phyloP scores from a whole-genome alignment of 2,888 invertebrate genomes.

The Drosophila setosimentum region DNA sequence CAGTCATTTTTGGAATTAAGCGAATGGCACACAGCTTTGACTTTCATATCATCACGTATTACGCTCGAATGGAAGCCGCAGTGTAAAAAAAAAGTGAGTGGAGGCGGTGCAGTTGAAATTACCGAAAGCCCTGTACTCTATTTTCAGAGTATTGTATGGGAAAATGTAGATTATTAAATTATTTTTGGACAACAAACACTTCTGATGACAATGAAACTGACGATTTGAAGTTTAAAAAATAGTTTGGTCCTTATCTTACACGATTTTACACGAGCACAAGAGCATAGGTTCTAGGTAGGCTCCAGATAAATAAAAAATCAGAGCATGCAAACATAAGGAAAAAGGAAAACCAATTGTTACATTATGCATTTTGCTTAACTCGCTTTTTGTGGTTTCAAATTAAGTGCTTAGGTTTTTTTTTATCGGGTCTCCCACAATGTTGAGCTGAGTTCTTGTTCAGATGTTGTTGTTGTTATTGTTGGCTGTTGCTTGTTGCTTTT shows the following conservation, averaged over 20 bases:
- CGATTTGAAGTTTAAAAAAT: neutral
- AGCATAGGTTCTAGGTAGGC: too few species aligned
- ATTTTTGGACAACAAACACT: neutral
- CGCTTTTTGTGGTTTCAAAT: conserved; percentile 57
- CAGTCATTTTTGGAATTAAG: neutral
- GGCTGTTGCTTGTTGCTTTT: neutral
- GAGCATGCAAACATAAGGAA: neutral
- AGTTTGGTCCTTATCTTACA: too few species aligned
- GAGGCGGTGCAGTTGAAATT: too few species aligned
- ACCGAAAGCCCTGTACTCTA: neutral
- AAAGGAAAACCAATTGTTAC: conserved; percentile 17
- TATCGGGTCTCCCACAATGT: conserved; percentile 7
- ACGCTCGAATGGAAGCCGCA: neutral
- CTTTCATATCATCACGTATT: neutral
- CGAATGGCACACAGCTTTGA: neutral
- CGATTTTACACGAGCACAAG: too few species aligned
- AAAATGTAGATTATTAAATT: neutral
- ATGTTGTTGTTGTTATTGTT: neutral
- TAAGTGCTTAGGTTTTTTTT: conserved; percentile 55
- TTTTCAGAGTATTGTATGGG: neutral
- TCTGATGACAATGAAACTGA: neutral
- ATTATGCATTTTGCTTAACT: conserved; percentile 33
- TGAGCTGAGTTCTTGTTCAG: conserved; percentile 3
- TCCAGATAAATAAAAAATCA: too few species aligned
- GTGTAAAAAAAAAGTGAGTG: neutral